These are phyloP conservation scores for Lepus timidus DNA, from an alignment of 2,113 vertebrate species.

Conservation along the genomic window DNA sequence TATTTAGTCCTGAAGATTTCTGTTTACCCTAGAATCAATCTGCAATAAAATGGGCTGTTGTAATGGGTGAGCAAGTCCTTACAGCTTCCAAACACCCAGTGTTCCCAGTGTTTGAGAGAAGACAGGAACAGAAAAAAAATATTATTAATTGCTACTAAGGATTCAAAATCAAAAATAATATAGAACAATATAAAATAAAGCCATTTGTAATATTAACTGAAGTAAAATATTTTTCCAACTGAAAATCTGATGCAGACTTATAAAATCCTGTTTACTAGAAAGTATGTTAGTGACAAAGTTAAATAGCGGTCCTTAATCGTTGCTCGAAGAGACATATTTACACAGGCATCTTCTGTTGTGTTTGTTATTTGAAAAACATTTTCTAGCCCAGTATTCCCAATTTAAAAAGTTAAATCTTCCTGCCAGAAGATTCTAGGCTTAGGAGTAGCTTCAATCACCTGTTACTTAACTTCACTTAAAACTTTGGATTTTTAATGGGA, in stretches of 20 bases:
- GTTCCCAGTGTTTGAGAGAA: not conserved
- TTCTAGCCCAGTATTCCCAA: not conserved
- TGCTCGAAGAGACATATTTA: not conserved
- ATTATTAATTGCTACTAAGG: not conserved
- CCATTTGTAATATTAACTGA: not conserved
- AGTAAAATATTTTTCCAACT: not conserved
- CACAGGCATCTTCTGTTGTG: not conserved
- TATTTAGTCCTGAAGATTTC: conserved; percentile 45
- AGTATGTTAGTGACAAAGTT: not conserved
- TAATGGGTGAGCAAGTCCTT: not conserved
- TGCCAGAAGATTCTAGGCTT: not conserved
- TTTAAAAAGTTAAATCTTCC: not conserved
- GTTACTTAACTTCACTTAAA: not conserved
- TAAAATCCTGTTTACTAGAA: not conserved
- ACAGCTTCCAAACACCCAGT: not conserved
- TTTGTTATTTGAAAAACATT: not conserved
- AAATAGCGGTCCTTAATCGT: not conserved
- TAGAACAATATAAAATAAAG: not conserved
- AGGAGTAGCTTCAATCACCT: not conserved
- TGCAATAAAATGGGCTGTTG: not conserved
- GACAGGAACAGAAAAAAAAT: not conserved
- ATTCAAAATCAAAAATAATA: not conserved
- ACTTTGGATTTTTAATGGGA: not conserved
- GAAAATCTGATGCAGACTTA: not conserved
- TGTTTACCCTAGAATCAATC: not conserved